Conservation (phyloP, 2,797 vertebrate species). For the Catostomus latipinnis region DNA sequence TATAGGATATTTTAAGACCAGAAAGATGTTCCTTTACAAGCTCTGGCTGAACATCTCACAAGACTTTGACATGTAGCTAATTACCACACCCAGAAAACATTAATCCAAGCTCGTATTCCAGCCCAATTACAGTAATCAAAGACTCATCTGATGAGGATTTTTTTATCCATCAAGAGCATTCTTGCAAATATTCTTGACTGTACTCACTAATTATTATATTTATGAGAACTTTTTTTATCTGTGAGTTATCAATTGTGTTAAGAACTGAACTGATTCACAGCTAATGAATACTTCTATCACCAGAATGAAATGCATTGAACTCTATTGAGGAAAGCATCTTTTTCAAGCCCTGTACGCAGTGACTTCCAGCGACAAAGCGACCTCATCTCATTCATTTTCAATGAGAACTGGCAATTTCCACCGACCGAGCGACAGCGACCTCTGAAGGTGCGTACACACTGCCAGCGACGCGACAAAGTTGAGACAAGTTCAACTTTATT, state of each 20-base stretch:
- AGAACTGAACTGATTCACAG: neutral
- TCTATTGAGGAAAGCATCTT: too few relatives aligned
- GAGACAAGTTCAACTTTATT: too few relatives aligned
- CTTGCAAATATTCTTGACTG: neutral
- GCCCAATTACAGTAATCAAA: slow-evolving; percentile 22
- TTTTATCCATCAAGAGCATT: slow-evolving; percentile 1
- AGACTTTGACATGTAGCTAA: slow-evolving; percentile 5
- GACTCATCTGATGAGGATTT: neutral
- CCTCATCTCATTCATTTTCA: too few relatives aligned
- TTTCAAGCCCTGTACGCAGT: too few relatives aligned
- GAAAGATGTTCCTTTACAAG: neutral
- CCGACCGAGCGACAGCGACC: too few relatives aligned
- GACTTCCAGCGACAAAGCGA: too few relatives aligned
- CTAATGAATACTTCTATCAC: neutral
- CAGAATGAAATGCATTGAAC: too few relatives aligned
- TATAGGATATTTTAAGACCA: neutral
- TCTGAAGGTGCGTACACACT: too few relatives aligned
- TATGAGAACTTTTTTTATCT: neutral
- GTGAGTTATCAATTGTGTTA: neutral
- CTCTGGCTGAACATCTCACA: slow-evolving; percentile 1
- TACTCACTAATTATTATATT: slow-evolving; percentile 9
- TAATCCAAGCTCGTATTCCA: slow-evolving; percentile 11
- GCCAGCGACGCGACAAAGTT: too few relatives aligned
- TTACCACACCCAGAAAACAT: slow-evolving; percentile 1
- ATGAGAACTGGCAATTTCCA: too few relatives aligned